Evolutionary conservation across 2,113 vertebrate species (phyloP).

Genomic region (Syngnathus scovelli): DNA sequence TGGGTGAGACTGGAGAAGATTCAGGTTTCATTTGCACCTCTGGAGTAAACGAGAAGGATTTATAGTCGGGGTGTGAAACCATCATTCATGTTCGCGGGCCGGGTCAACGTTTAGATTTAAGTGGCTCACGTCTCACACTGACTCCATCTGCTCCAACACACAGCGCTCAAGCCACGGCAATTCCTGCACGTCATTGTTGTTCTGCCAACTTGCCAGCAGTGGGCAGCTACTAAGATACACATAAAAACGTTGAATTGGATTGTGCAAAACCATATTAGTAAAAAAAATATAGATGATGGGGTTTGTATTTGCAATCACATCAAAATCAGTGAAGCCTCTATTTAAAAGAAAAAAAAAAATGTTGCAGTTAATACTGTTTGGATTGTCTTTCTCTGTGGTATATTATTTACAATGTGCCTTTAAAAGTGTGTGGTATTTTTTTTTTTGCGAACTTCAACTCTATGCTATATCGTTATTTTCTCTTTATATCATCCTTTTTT

Average conservation of each 20-base stretch:
- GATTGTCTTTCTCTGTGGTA: too few relatives aligned
- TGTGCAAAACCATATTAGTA: too few relatives aligned
- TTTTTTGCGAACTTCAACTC: too few relatives aligned
- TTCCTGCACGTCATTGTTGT: conserved; percentile 21
- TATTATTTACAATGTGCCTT: too few relatives aligned
- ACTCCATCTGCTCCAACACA: conserved; percentile 26
- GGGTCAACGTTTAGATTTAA: conserved; percentile 48
- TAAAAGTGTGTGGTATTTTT: too few relatives aligned
- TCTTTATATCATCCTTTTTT: too few relatives aligned
- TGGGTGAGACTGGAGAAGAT: conserved; percentile 19
- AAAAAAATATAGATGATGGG: too few relatives aligned
- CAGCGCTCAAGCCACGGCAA: conserved; percentile 5
- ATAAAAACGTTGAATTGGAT: not conserved
- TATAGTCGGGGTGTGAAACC: conserved; percentile 53
- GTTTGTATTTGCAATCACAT: too few relatives aligned
- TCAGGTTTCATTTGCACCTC: conserved; percentile 46
- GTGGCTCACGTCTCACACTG: conserved; percentile 39
- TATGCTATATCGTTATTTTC: too few relatives aligned
- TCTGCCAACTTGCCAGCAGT: conserved; percentile 33
- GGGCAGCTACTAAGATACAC: not conserved
- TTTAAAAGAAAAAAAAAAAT: too few relatives aligned
- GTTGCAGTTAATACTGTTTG: too few relatives aligned
- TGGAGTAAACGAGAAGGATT: conserved; percentile 44
- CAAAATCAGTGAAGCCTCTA: too few relatives aligned
- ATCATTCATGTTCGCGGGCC: conserved; percentile 49